Percentiles rank a stretch among this genome's conserved stretches.
Conservation (phyloP, 2,888 invertebrate genomes). For the Pristionchus fissidentatus region DNA sequence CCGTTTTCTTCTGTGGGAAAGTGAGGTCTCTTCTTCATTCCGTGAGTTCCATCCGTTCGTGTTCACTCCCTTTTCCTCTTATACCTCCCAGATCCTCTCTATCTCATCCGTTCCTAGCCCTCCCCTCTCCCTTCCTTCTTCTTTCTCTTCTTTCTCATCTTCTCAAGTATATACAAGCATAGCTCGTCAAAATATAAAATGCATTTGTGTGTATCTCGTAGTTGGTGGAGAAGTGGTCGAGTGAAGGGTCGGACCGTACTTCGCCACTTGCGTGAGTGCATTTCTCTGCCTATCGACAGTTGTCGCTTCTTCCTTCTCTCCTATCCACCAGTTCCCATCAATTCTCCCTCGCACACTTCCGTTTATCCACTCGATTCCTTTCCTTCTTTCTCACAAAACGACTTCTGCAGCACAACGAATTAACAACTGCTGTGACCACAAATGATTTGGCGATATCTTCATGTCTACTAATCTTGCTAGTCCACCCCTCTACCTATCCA, state of each 20-base stretch:
- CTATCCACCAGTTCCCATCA: neutral
- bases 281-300: too few species aligned
- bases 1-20: neutral
- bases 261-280: neutral
- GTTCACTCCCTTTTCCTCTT: slow-evolving; percentile 46
- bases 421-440: slow-evolving; percentile 20
- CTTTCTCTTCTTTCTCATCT: slow-evolving; percentile 20
- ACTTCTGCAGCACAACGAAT: too few species aligned
- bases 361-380: neutral
- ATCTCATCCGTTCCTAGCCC: slow-evolving; percentile 40
- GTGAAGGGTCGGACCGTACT: neutral
- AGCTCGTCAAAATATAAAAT: slow-evolving; percentile 42
- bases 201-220: slow-evolving; percentile 36
- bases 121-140: slow-evolving; percentile 18
- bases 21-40: neutral
- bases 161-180: slow-evolving; percentile 41
- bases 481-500: slow-evolving; percentile 8
- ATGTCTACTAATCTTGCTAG: neutral
- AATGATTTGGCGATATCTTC: neutral
- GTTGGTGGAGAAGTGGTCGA: slow-evolving; percentile 18
- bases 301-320: neutral
- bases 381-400: neutral
- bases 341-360: neutral
- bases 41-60: slow-evolving; percentile 38
- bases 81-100: slow-evolving; percentile 38